phyloP scores from a whole-genome alignment of 2,888 invertebrate genomes.

The Alentia gelatinosa region DNA sequence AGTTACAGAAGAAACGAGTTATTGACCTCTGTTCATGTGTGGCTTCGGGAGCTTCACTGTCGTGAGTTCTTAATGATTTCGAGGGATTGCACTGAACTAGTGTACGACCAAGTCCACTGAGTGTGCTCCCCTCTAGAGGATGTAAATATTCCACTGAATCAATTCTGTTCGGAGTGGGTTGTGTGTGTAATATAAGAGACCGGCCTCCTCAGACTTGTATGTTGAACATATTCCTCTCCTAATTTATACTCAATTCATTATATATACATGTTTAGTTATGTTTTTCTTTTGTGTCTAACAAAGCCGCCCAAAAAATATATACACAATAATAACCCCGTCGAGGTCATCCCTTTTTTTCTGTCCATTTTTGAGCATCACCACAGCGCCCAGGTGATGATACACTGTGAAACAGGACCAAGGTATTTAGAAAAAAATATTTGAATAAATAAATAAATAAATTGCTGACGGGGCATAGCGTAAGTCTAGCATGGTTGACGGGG shows the following conservation, averaged over 20 bases:
- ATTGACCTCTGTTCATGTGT: not conserved
- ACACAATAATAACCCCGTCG: too few species aligned
- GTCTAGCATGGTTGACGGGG: not conserved
- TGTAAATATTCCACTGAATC: constrained; percentile 23
- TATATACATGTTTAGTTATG: not conserved
- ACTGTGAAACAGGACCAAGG: too few species aligned
- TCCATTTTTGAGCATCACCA: not conserved
- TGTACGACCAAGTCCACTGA: not conserved
- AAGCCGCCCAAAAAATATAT: not conserved
- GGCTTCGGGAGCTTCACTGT: not conserved
- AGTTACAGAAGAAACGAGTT: not conserved
- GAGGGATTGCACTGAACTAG: not conserved
- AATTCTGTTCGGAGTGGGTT: not conserved
- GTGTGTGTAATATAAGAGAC: not conserved
- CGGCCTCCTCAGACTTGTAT: not conserved
- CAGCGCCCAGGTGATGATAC: not conserved
- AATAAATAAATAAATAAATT: too few species aligned
- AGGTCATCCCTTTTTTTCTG: not conserved
- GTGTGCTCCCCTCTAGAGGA: not conserved
- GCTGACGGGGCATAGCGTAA: not conserved
- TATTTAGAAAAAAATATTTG: too few species aligned
- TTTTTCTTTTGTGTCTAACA: not conserved
- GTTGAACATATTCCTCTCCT: constrained; percentile 30
- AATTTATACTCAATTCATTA: constrained; percentile 40
- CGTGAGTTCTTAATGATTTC: not conserved